Percentiles rank a stretch among this genome's conserved stretches.
Conservation (phyloP, 2,113 vertebrate species). For the Mastomys natalensis region DNA sequence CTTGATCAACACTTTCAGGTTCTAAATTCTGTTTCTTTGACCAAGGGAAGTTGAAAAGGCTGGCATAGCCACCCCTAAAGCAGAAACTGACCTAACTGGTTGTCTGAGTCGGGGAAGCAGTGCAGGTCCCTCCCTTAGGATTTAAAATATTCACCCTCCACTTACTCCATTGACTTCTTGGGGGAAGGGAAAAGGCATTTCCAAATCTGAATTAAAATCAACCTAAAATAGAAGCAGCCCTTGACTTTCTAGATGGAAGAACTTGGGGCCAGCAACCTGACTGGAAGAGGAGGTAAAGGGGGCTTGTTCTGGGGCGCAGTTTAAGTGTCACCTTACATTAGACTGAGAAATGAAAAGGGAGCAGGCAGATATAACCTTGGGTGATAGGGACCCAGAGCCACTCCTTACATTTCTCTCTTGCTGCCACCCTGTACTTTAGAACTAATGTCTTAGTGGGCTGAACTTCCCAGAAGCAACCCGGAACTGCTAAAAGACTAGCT, state of each 20-base stretch:
- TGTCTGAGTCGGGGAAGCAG: neutral
- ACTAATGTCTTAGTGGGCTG: neutral
- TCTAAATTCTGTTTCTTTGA: conserved; percentile 62
- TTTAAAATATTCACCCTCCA: neutral
- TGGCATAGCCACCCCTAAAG: neutral
- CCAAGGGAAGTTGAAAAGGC: conserved; percentile 7
- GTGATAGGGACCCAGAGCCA: neutral
- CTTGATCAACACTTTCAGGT: conserved; percentile 25
- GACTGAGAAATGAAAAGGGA: neutral
- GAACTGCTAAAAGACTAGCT: neutral
- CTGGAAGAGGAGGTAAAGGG: neutral
- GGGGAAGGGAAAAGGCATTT: neutral
- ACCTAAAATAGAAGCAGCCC: neutral
- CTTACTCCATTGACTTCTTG: neutral
- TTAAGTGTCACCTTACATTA: neutral
- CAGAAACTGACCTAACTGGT: neutral
- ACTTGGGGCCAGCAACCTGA: neutral
- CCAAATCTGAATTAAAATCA: neutral
- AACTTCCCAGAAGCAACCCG: neutral
- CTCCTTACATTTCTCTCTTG: neutral
- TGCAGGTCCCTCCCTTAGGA: neutral
- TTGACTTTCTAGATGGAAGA: neutral
- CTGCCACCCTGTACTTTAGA: neutral
- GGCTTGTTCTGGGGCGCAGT: neutral
- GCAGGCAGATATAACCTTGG: rapidly evolving